A percentile compares a stretch with the other conserved stretches of the same genome.
These are phyloP conservation scores for Sula dactylatra DNA, from an alignment of 2,113 vertebrate species.

Conservation along the genomic window DNA sequence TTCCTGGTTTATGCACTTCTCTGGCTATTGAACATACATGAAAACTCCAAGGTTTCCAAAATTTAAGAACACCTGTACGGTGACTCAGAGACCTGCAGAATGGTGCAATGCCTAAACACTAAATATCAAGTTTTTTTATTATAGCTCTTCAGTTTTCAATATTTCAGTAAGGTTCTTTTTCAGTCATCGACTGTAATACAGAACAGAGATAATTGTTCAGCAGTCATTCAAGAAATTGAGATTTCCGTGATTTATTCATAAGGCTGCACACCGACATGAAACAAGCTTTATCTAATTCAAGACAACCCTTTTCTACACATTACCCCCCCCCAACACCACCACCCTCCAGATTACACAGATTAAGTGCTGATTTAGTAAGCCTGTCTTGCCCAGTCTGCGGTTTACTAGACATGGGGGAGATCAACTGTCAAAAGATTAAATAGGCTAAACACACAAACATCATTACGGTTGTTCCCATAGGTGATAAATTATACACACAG, in stretches of 20 bases:
- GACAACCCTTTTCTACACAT: background rate
- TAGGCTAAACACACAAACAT: background rate
- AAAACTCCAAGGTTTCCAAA: background rate
- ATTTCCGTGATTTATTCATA: background rate
- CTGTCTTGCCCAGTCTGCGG: background rate
- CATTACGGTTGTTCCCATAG: background rate
- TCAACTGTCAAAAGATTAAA: background rate
- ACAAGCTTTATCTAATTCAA: background rate
- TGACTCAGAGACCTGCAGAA: background rate
- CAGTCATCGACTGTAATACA: background rate
- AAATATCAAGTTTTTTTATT: background rate
- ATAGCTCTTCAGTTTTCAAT: background rate
- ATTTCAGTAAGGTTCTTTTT: background rate
- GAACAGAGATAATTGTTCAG: background rate
- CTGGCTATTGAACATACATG: background rate
- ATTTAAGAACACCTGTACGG: background rate
- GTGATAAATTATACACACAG: background rate
- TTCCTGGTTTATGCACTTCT: background rate
- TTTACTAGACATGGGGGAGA: background rate
- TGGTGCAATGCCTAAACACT: fast-evolving
- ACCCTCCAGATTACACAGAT: background rate
- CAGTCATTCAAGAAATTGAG: background rate
- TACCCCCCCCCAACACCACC: background rate
- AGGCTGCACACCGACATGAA: background rate
- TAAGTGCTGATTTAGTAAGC: background rate